These are phyloP conservation scores for Leuciscus waleckii DNA, from an alignment of 2,797 vertebrate genomes.

Conservation along the genomic window DNA sequence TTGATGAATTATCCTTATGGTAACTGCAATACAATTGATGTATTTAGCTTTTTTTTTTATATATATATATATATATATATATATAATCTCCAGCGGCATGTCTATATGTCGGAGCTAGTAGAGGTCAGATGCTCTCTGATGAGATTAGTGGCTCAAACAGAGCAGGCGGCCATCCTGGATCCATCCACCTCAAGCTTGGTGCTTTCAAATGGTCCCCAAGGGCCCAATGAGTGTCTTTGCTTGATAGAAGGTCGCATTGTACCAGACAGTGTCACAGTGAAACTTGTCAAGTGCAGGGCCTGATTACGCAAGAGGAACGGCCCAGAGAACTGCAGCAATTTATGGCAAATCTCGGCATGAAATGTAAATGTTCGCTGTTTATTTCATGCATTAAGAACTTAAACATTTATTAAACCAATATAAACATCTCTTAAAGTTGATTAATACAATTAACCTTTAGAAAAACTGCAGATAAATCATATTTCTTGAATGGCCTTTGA, in stretches of 20 bases:
- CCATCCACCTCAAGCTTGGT: conserved; percentile 60
- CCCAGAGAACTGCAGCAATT: not conserved
- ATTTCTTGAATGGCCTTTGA: not conserved
- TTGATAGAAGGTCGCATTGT: conserved; percentile 68
- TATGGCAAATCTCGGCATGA: not conserved
- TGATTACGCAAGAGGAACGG: conserved; percentile 43
- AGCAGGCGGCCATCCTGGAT: conserved; percentile 61
- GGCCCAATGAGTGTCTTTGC: conserved; percentile 64
- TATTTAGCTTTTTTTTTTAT: conserved; percentile 3
- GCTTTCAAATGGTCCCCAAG: conserved; percentile 66
- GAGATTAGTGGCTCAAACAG: conserved; percentile 62
- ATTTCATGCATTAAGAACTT: too few species aligned
- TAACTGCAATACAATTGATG: not conserved
- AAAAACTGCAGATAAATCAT: not conserved
- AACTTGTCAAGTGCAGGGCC: conserved; percentile 66
- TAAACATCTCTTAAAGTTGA: not conserved
- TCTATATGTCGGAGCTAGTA: conserved; percentile 36
- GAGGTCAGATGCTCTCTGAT: conserved; percentile 60
- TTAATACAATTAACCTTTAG: not conserved
- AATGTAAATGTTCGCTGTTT: conserved; percentile 14
- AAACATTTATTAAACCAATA: not conserved
- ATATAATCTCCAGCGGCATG: conserved; percentile 41
- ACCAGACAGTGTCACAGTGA: conserved; percentile 65
- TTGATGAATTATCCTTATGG: not conserved
- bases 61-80: not conserved